Percentiles rank a stretch among this genome's conserved stretches.
phyloP scores from a whole-genome alignment of 2,888 invertebrate genomes.

The Lasioglossum villosulum region DNA sequence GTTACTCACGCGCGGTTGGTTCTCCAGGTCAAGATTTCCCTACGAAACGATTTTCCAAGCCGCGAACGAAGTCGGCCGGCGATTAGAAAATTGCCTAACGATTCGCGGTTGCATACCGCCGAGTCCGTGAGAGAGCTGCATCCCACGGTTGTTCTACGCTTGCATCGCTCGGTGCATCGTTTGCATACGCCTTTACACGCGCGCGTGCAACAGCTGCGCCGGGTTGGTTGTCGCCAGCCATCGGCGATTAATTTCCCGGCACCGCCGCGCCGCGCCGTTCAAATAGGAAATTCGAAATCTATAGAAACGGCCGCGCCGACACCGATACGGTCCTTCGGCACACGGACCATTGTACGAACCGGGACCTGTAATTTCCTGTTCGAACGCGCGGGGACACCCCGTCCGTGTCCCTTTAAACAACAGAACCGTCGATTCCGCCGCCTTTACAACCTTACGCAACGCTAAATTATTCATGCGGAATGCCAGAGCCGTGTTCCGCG shows the following conservation, averaged over 20 bases:
- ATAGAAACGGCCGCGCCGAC: slow-evolving; percentile 14
- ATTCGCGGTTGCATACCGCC: background rate
- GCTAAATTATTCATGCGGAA: slow-evolving; percentile 43
- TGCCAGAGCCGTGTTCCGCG: slow-evolving; percentile 38
- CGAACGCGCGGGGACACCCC: slow-evolving; percentile 23
- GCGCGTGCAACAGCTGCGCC: slow-evolving; percentile 13
- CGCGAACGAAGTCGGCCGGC: background rate
- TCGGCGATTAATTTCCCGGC: slow-evolving; percentile 25
- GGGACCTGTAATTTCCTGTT: slow-evolving; percentile 62
- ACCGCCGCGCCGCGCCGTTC: background rate
- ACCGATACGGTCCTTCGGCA: slow-evolving; percentile 26
- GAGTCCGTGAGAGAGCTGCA: background rate
- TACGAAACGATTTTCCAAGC: background rate
- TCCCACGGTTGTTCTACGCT: slow-evolving; percentile 19
- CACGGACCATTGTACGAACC: slow-evolving; percentile 44
- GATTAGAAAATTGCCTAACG: slow-evolving; percentile 19
- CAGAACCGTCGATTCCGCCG: slow-evolving; percentile 28
- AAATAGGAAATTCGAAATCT: slow-evolving; percentile 54
- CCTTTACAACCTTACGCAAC: slow-evolving; percentile 52
- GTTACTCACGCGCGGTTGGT: background rate
- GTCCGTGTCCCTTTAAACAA: slow-evolving; percentile 43
- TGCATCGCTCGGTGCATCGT: slow-evolving; percentile 1
- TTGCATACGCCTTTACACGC: slow-evolving; percentile 18
- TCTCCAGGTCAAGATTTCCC: slow-evolving; percentile 1
- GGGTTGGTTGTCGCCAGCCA: background rate